Evolutionary conservation across 2,113 vertebrate genomes (phyloP).

Genomic region (Guaruba guarouba): DNA sequence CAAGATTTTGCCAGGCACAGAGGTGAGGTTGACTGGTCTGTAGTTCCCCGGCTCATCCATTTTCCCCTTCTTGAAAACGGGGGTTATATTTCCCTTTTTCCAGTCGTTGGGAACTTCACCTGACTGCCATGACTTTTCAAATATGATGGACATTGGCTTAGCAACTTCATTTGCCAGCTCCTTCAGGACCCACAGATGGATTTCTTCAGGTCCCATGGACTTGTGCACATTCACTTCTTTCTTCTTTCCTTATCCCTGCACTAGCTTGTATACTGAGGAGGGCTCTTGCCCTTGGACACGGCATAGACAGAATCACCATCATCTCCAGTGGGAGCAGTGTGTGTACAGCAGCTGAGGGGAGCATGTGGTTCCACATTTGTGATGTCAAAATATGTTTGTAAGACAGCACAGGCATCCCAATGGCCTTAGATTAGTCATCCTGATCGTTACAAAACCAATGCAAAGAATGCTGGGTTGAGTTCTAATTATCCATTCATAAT

Average conservation of each 20-base stretch:
- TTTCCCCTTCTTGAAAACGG: no score
- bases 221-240: background rate
- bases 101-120: no score
- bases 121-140: no score
- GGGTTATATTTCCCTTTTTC: no score
- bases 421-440: background rate
- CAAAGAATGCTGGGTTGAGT: background rate
- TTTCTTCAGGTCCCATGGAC: background rate
- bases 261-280: background rate
- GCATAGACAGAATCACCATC: background rate
- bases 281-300: background rate
- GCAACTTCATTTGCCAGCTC: background rate
- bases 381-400: background rate
- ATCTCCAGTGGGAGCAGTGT: background rate
- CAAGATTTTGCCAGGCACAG: no score
- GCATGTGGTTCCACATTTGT: background rate
- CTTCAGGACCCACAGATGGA: background rate
- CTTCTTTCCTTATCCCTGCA: background rate
- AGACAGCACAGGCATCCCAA: background rate
- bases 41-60: no score
- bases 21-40: no score
- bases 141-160: background rate
- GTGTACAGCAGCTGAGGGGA: background rate
- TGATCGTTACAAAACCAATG: background rate
- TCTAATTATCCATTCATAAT: slow-evolving; percentile 22